Evolutionary conservation across 2,888 invertebrate genomes (phyloP).

Genomic region (Tenthredo notha): DNA sequence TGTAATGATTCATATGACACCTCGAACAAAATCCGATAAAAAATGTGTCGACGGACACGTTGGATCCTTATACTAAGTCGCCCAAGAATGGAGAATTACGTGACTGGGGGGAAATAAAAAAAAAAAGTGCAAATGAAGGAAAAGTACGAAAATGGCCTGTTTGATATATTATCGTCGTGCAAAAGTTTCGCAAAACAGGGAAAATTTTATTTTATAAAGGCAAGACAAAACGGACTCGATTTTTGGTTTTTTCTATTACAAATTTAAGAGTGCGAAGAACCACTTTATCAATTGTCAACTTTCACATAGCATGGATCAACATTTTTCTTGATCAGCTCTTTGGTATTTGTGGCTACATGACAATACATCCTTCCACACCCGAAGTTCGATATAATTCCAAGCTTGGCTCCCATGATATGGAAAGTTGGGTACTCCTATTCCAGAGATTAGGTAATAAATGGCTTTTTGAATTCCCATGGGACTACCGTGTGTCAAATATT

Average conservation of each 20-base stretch:
- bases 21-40: too few relatives aligned
- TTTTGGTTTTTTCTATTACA: too few relatives aligned
- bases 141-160: background rate
- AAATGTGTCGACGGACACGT: background rate
- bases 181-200: too few relatives aligned
- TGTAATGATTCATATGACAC: too few relatives aligned
- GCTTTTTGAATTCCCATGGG: conserved; percentile 66
- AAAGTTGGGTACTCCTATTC: conserved; percentile 66
- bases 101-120: background rate
- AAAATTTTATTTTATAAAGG: too few relatives aligned
- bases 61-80: background rate
- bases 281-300: too few relatives aligned
- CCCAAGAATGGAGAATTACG: background rate
- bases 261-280: too few relatives aligned
- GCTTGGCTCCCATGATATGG: conserved; percentile 64
- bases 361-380: conserved; percentile 62
- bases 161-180: background rate
- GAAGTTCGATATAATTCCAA: conserved; percentile 62
- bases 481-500: conserved; percentile 69
- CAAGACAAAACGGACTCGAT: too few relatives aligned
- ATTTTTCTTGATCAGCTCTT: too few relatives aligned
- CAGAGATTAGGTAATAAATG: conserved; percentile 61
- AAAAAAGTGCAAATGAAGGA: background rate
- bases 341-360: too few relatives aligned
- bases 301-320: too few relatives aligned